Evolutionary conservation across 2,797 vertebrate species (phyloP).

Genomic region (Gymnothorax javanicus): DNA sequence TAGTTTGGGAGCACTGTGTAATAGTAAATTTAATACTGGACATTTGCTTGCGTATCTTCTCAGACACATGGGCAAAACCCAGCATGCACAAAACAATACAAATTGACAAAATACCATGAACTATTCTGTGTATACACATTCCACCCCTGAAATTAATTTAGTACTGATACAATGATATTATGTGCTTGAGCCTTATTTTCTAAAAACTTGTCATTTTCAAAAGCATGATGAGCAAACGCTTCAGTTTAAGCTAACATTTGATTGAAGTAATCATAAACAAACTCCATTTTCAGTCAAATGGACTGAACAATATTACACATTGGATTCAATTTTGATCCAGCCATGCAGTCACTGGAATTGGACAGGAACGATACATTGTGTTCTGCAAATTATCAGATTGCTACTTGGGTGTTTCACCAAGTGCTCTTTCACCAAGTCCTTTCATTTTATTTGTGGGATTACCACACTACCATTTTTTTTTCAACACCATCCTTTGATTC

Average conservation of each 20-base stretch:
- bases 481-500: conserved; percentile 25
- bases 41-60: neutral
- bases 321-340: conserved; percentile 40
- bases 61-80: neutral
- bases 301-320: conserved; percentile 27
- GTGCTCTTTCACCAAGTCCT: conserved; percentile 26
- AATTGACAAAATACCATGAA: neutral
- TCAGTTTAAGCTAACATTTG: neutral
- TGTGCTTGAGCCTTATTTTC: neutral
- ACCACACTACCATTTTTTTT: conserved; percentile 36
- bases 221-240: neutral
- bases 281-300: conserved; percentile 11
- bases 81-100: neutral
- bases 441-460: conserved; percentile 34
- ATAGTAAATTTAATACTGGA: no score
- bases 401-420: conserved; percentile 26
- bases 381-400: conserved; percentile 41
- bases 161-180: neutral
- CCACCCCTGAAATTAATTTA: neutral
- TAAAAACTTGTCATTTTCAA: neutral
- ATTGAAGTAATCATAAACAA: neutral
- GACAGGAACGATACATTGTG: conserved; percentile 40
- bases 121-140: neutral
- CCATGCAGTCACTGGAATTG: conserved; percentile 38
- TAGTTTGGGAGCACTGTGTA: no score